Percentiles rank a stretch among this genome's conserved stretches.
Evolutionary conservation across 1,140 invertebrate species (phyloP).

Genomic region (Aphidius gifuensis): DNA sequence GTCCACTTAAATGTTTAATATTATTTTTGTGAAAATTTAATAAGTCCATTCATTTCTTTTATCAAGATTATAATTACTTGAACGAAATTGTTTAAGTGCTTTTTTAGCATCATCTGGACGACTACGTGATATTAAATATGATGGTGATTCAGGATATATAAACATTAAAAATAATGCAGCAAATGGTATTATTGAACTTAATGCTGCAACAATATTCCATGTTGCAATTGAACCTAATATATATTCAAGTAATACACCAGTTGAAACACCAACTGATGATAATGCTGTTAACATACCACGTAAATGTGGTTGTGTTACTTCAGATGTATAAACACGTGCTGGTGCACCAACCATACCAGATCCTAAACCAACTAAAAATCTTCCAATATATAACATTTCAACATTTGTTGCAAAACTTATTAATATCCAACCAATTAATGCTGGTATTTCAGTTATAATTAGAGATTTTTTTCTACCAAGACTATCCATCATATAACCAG

Average conservation of each 20-base stretch:
- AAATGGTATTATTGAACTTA: constrained; percentile 60
- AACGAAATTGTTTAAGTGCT: constrained; percentile 62
- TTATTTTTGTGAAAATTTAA: constrained; percentile 64
- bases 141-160: constrained; percentile 69
- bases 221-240: constrained; percentile 59
- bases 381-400: constrained; percentile 62
- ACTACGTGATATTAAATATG: constrained; percentile 65
- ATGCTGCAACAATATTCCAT: constrained; percentile 62
- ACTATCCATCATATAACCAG: constrained; percentile 69
- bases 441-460: constrained; percentile 66
- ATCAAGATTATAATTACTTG: constrained; percentile 62
- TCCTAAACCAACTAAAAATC: constrained; percentile 63
- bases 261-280: constrained; percentile 63
- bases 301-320: constrained; percentile 68
- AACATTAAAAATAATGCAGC: constrained; percentile 61
- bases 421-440: constrained; percentile 67
- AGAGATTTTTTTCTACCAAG: constrained; percentile 65
- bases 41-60: constrained; percentile 62
- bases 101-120: constrained; percentile 61
- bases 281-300: constrained; percentile 65
- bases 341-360: constrained; percentile 71
- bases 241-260: constrained; percentile 64
- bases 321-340: constrained; percentile 66
- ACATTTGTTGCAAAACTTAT: constrained; percentile 60
- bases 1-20: constrained; percentile 56